Base-by-base conservation (phyloP, 35 echinoderm and acorn worm species). In the Diadema setosum region DNA sequence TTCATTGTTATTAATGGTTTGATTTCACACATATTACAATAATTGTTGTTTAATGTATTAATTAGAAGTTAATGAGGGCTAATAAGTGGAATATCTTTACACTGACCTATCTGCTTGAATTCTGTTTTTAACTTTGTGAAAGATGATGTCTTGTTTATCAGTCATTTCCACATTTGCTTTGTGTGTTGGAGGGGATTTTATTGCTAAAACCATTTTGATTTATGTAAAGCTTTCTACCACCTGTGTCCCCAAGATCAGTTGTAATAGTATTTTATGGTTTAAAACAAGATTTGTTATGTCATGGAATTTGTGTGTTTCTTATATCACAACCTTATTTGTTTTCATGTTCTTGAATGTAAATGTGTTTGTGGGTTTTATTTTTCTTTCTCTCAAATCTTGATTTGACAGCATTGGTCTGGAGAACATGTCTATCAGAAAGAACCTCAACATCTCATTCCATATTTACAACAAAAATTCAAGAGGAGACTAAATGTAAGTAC, bases 371-470 rank as follows among this genome's bases (percentile, higher is more conserved):
- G 8, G 5, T 70, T 73, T 86, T 14, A 31, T 70, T 31, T 65
- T 73, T 31, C 15, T 78, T 70, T 6, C 50, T 17, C 24, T 69
- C 83, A 85, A 35, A 74, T 3, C 43, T 82, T 58, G 4, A 83
- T 81, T 82, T 80, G 32, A 69, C 84, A 97, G 94, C 92, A 97
- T 89, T 97, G 94, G 94, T 97, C 49, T 84, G 94, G 94, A 70
- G 94, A 97, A 46, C 91, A 92, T 58, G 86, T 97, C 15, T 70
- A 85, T 31, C 81, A 97, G 78, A 97, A 93, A 81, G 84, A 82
- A 81, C 86, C 94, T 11, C 84, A 92, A 21, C 52, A 17, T 64
- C 56, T 97, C 43, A 73, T 97, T 41, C 90, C 94, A 85, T 41
- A 58, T 70, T 85, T 97, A 44, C 44, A 86, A 82, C 86, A 93